These are phyloP conservation scores for Gymnopithys bicolor DNA, from an alignment of 2,797 vertebrate genomes.

Conservation along the genomic window DNA sequence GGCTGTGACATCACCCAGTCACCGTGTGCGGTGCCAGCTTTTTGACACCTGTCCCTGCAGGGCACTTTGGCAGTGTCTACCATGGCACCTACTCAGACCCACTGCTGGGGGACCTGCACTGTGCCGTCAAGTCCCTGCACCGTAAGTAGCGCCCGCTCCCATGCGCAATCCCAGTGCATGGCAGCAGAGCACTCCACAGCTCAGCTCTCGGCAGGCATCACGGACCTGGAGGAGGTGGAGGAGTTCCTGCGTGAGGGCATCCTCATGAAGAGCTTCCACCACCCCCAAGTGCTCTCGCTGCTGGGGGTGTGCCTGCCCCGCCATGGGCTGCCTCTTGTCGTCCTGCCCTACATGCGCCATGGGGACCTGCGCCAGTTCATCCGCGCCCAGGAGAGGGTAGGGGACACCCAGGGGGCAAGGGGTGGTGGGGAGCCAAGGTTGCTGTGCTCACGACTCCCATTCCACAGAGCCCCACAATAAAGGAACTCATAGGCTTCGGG, in stretches of 20 bases:
- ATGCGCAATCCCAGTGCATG: accelerated
- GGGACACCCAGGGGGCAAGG: not conserved
- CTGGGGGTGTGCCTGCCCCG: slow-evolving; percentile 89
- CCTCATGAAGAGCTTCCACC: slow-evolving; percentile 95
- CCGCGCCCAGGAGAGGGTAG: slow-evolving; percentile 88
- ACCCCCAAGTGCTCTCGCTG: slow-evolving; percentile 91
- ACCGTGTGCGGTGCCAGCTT: accelerated
- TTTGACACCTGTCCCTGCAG: slow-evolving; percentile 61
- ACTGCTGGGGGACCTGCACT: slow-evolving; percentile 85
- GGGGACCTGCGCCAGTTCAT: slow-evolving; percentile 95
- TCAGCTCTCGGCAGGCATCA: slow-evolving; percentile 84
- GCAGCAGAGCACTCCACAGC: accelerated
- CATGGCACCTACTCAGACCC: slow-evolving; percentile 89
- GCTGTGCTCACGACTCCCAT: not conserved
- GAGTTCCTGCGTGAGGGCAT: slow-evolving; percentile 95
- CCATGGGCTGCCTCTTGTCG: slow-evolving; percentile 89
- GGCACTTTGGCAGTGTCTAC: slow-evolving; percentile 96
- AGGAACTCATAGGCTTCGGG: slow-evolving; percentile 95
- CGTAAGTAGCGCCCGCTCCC: slow-evolving; percentile 78
- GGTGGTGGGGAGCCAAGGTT: accelerated
- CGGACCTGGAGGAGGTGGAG: slow-evolving; percentile 94
- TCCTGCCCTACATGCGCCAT: slow-evolving; percentile 96
- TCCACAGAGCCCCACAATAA: slow-evolving; percentile 91
- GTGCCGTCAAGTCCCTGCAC: slow-evolving; percentile 94
- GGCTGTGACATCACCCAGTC: accelerated